Conservation (phyloP, 2,888 invertebrate species). For the Hyposoter didymator region DNA sequence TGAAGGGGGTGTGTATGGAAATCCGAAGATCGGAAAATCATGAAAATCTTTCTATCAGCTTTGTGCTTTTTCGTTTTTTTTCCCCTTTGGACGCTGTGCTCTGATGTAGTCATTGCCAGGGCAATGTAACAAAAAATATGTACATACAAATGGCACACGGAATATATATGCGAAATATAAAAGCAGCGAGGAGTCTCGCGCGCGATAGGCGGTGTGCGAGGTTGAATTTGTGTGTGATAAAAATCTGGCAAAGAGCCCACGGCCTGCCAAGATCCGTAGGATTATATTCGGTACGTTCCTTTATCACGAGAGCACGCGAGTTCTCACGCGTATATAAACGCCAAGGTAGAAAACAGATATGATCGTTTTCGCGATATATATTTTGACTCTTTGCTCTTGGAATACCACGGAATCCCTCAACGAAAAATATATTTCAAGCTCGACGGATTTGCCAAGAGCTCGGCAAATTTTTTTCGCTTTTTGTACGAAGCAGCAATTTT, state of each 20-base stretch:
- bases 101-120: background rate
- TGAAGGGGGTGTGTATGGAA: conserved; percentile 50
- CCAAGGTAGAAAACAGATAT: conserved; percentile 40
- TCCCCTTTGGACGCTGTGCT: background rate
- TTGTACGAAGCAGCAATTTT: background rate
- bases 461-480: background rate
- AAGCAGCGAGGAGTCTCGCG: conserved; percentile 3
- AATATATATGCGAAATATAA: background rate
- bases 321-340: conserved; percentile 37
- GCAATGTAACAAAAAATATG: background rate
- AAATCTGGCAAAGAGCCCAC: conserved; percentile 61
- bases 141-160: conserved; percentile 1
- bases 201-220: conserved; percentile 19
- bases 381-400: conserved; percentile 13
- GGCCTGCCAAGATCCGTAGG: conserved; percentile 39
- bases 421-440: conserved; percentile 30
- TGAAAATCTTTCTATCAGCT: conserved; percentile 15
- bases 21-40: conserved; percentile 63
- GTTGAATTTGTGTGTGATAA: conserved; percentile 58
- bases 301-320: conserved; percentile 39
- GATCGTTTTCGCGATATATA: conserved; percentile 30
- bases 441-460: background rate
- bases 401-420: conserved; percentile 9
- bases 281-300: conserved; percentile 58
- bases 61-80: background rate